Conservation (phyloP, 2,888 invertebrate genomes). For the Stenichneumon culpator region DNA sequence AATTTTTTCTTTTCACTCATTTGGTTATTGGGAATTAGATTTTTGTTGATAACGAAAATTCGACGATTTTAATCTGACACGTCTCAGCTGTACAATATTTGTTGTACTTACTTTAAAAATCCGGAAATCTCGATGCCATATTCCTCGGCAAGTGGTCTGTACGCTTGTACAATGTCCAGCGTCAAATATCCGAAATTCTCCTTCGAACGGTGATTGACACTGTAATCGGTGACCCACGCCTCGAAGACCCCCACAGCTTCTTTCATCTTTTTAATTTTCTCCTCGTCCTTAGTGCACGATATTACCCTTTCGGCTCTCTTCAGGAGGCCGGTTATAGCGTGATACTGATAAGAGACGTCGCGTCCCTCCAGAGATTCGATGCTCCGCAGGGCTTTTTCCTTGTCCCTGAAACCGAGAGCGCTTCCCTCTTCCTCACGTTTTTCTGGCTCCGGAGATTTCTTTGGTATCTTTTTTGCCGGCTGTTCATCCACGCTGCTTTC, state of each 20-base stretch:
- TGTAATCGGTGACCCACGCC: conserved; percentile 91
- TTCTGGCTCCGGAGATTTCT: conserved; percentile 79
- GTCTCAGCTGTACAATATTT: not conserved
- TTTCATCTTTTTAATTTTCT: conserved; percentile 91
- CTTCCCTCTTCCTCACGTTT: conserved; percentile 83
- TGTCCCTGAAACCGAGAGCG: conserved; percentile 92
- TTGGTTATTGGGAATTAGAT: not conserved
- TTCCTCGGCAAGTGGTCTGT: conserved; percentile 86
- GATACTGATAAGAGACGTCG: conserved; percentile 92
- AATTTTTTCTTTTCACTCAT: no score
- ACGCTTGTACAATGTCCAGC: conserved; percentile 87
- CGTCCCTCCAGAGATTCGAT: conserved; percentile 89
- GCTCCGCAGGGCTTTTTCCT: conserved; percentile 90
- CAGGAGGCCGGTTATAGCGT: conserved; percentile 90
- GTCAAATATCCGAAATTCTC: conserved; percentile 91
- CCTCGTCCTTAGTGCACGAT: conserved; percentile 91
- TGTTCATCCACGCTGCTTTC: conserved; percentile 63
- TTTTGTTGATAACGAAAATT: not conserved
- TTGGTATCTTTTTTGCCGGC: conserved; percentile 74
- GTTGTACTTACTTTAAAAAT: conserved; percentile 72
- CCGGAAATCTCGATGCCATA: conserved; percentile 85
- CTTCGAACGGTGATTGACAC: conserved; percentile 88
- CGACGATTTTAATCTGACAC: not conserved
- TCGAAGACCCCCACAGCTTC: conserved; percentile 91
- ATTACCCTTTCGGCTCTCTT: conserved; percentile 91